These are phyloP conservation scores for Antrozous pallidus DNA, from an alignment of 2,797 vertebrate genomes.

Conservation along the genomic window DNA sequence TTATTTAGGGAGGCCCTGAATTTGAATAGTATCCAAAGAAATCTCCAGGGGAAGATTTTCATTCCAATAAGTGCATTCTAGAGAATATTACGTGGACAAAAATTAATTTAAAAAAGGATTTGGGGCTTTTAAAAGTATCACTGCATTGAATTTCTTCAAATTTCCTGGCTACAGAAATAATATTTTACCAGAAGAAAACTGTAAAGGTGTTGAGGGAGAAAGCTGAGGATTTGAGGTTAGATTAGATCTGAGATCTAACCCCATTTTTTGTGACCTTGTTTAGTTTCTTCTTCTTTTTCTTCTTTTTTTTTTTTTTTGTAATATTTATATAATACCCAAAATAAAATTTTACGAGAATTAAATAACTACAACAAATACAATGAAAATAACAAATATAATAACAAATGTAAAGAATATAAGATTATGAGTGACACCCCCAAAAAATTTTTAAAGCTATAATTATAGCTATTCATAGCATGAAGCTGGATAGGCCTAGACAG, in stretches of 20 bases:
- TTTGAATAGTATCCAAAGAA: slow-evolving; percentile 11
- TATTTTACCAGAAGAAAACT: slow-evolving; percentile 46
- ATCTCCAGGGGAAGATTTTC: slow-evolving; percentile 39
- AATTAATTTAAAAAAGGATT: slow-evolving; percentile 51
- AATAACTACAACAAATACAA: not conserved
- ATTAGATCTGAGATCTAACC: not conserved
- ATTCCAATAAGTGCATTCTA: slow-evolving; percentile 42
- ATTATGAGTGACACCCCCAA: not conserved
- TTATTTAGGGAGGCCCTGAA: not conserved
- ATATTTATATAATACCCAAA: not conserved
- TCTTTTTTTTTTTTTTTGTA: not conserved
- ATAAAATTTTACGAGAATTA: not conserved
- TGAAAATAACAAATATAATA: not conserved
- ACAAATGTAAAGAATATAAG: not conserved
- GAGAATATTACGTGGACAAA: slow-evolving; percentile 31
- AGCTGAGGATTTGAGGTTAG: not conserved
- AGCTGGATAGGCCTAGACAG: not conserved
- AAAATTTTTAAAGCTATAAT: not conserved
- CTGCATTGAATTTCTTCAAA: slow-evolving; percentile 56
- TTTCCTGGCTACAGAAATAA: slow-evolving; percentile 40
- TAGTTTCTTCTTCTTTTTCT: not conserved
- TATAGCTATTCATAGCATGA: not conserved
- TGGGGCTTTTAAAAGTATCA: slow-evolving; percentile 40
- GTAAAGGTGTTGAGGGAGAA: not conserved
- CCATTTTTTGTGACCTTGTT: not conserved